These are phyloP conservation scores for Artibeus lituratus DNA, from an alignment of 2,797 vertebrate species.

Conservation along the genomic window DNA sequence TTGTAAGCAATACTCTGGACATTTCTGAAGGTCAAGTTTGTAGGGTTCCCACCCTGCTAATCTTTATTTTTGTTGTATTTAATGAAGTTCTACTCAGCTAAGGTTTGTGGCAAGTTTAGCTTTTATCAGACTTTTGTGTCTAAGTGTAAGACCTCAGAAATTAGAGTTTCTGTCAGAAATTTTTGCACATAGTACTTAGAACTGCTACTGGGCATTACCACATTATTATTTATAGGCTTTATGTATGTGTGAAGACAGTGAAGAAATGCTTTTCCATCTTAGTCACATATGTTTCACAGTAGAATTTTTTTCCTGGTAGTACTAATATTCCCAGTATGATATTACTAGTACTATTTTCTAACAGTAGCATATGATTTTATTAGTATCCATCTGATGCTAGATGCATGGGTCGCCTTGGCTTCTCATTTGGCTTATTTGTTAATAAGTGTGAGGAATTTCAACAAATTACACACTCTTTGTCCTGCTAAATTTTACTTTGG, in stretches of 20 bases:
- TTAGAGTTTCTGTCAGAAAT: conserved; percentile 36
- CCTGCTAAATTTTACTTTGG: neutral
- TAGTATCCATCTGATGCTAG: neutral
- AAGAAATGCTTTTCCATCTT: neutral
- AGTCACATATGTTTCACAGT: neutral
- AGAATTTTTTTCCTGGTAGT: conserved; percentile 2
- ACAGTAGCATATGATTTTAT: neutral
- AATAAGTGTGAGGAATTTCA: neutral
- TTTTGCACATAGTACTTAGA: neutral
- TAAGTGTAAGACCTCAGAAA: conserved; percentile 37
- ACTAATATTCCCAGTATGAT: neutral
- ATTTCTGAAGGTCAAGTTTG: conserved; percentile 40
- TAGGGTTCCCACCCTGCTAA: neutral
- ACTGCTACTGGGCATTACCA: neutral
- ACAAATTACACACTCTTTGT: neutral
- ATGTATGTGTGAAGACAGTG: neutral
- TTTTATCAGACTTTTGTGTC: conserved; percentile 50
- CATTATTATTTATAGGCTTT: neutral
- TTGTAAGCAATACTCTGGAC: neutral
- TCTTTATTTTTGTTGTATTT: conserved; percentile 41
- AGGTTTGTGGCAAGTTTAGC: conserved; percentile 45
- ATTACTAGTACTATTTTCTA: conserved; percentile 17
- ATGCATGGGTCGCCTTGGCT: neutral
- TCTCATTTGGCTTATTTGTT: neutral
- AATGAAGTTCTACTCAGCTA: conserved; percentile 41